phyloP scores from a whole-genome alignment of 2,888 invertebrate species.

The Agriotes lineatus region DNA sequence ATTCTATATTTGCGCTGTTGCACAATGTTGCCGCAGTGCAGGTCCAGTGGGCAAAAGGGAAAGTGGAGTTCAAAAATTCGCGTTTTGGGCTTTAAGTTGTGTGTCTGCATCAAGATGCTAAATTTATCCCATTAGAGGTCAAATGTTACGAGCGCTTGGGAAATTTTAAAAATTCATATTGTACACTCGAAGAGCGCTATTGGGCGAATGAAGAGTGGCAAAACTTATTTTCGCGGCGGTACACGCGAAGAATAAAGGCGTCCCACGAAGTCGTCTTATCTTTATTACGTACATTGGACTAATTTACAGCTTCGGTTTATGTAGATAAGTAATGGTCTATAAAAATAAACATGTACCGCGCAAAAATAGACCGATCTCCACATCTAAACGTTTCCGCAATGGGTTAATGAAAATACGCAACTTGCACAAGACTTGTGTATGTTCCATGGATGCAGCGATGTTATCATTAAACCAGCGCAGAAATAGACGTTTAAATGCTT shows the following conservation, averaged over 20 bases:
- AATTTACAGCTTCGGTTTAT: constrained; percentile 34
- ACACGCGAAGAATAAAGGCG: constrained; percentile 23
- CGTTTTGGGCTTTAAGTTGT: no score
- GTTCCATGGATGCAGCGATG: constrained; percentile 6
- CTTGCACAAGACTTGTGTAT: constrained; percentile 15
- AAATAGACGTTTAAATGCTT: constrained; percentile 25
- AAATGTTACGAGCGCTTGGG: not conserved
- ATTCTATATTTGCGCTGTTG: no score
- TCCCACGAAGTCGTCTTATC: constrained; percentile 29
- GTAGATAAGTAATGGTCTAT: constrained; percentile 32
- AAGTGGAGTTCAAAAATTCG: no score
- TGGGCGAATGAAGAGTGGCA: not conserved
- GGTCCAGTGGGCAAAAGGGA: no score
- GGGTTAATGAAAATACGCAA: constrained; percentile 11
- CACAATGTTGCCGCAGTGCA: no score
- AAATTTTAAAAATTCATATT: not conserved
- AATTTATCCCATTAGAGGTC: not conserved
- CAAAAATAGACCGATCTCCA: constrained; percentile 34
- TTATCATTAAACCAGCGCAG: constrained; percentile 7
- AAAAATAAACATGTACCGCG: constrained; percentile 28
- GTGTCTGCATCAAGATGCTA: no score
- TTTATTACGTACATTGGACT: constrained; percentile 34
- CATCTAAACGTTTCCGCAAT: not conserved
- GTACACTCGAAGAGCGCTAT: not conserved
- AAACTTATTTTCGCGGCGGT: not conserved